Evolutionary conservation across 2,797 vertebrate genomes (phyloP).

Genomic region (Periparus ater): DNA sequence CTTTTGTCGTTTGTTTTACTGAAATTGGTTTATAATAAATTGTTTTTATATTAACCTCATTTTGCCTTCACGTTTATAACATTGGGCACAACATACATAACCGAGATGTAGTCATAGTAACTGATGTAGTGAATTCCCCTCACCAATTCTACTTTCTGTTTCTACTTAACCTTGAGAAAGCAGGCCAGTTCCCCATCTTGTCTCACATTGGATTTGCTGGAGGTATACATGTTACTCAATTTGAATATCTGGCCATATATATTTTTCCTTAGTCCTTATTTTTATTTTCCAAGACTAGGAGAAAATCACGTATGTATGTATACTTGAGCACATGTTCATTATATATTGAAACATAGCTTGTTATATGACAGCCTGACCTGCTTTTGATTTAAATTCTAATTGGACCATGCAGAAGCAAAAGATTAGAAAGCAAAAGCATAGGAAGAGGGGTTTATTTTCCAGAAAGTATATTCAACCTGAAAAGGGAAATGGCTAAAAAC

Average conservation of each 20-base stretch:
- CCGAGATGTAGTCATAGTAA: not conserved
- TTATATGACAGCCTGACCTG: accelerated
- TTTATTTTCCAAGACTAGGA: not conserved
- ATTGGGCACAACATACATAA: not conserved
- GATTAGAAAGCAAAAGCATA: not conserved
- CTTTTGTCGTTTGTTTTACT: no score
- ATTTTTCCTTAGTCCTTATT: not conserved
- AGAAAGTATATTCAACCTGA: not conserved
- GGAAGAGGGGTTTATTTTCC: not conserved
- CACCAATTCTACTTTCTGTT: not conserved
- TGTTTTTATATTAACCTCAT: no score
- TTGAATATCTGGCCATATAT: not conserved
- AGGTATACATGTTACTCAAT: not conserved
- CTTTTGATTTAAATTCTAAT: not conserved
- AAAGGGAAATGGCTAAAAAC: not conserved
- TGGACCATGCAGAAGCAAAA: not conserved
- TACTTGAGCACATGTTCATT: not conserved
- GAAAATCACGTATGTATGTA: not conserved
- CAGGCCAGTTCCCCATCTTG: not conserved
- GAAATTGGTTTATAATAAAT: no score
- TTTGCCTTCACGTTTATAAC: no score
- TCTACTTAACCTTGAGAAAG: not conserved
- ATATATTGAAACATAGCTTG: not conserved
- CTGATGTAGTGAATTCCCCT: not conserved
- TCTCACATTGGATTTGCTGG: accelerated